phyloP scores from a whole-genome alignment of 2,113 vertebrate species.

The Tychaedon coryphoeus region DNA sequence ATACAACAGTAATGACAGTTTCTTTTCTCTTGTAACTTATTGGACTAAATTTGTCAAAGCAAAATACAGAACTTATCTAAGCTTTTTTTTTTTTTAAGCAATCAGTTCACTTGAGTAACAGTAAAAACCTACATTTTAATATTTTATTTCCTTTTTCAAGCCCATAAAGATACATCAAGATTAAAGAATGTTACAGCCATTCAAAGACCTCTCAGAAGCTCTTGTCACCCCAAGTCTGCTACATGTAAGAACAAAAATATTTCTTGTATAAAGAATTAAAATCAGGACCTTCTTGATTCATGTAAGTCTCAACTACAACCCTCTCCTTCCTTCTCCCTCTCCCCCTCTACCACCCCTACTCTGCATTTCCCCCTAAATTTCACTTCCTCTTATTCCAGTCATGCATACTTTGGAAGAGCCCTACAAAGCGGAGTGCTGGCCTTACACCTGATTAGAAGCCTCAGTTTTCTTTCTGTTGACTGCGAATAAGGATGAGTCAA shows the following conservation, averaged over 20 bases:
- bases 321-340: background rate
- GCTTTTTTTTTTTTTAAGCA: background rate
- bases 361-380: background rate
- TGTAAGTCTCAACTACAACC: background rate
- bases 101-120: background rate
- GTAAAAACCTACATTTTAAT: background rate
- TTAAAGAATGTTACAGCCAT: background rate
- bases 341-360: fast-evolving
- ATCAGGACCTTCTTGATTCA: background rate
- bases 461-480: background rate
- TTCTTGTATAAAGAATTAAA: background rate
- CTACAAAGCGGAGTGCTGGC: background rate
- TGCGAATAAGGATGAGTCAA: background rate
- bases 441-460: background rate
- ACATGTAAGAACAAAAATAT: background rate
- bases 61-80: background rate
- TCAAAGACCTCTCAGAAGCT: background rate
- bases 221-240: background rate
- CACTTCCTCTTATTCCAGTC: background rate
- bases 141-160: background rate
- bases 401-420: background rate
- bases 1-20: background rate
- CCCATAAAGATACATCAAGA: background rate
- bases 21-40: background rate
- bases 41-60: background rate